Evolutionary conservation across 2,797 vertebrate genomes (phyloP).

Genomic region (Thunnus albacares): DNA sequence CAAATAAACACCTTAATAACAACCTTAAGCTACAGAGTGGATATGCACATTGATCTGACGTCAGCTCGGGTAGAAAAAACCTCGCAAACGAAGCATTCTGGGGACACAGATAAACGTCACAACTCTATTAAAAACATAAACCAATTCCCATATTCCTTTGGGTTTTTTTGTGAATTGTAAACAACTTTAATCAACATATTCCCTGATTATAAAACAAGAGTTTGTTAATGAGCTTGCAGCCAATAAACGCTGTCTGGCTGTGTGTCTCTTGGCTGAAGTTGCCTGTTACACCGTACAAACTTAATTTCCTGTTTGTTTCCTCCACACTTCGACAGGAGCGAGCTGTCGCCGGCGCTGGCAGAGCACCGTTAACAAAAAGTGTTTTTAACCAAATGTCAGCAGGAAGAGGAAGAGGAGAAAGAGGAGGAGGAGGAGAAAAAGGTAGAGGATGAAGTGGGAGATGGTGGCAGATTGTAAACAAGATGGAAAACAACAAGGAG

Average conservation of each 20-base stretch:
- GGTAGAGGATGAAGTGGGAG: neutral
- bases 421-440: neutral
- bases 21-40: no score
- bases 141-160: neutral
- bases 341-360: slow-evolving; percentile 36
- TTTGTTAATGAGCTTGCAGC: slow-evolving; percentile 16
- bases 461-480: neutral
- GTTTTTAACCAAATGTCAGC: slow-evolving; percentile 36
- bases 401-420: neutral
- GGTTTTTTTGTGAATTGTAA: slow-evolving; percentile 2
- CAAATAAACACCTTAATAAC: no score
- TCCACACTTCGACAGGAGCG: slow-evolving; percentile 30
- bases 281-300: slow-evolving; percentile 32
- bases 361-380: slow-evolving; percentile 40
- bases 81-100: no score
- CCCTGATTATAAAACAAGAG: slow-evolving; percentile 15
- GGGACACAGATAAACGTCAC: no score
- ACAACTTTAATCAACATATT: slow-evolving; percentile 9
- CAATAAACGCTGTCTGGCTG: slow-evolving; percentile 15
- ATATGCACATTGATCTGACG: no score
- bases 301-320: slow-evolving; percentile 69
- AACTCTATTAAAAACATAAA: neutral
- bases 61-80: no score
- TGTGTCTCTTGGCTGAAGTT: slow-evolving; percentile 30
- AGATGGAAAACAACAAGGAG: neutral